Base-by-base conservation (phyloP, 2,113 vertebrate species). In the Xiphorhynchus elegans region DNA sequence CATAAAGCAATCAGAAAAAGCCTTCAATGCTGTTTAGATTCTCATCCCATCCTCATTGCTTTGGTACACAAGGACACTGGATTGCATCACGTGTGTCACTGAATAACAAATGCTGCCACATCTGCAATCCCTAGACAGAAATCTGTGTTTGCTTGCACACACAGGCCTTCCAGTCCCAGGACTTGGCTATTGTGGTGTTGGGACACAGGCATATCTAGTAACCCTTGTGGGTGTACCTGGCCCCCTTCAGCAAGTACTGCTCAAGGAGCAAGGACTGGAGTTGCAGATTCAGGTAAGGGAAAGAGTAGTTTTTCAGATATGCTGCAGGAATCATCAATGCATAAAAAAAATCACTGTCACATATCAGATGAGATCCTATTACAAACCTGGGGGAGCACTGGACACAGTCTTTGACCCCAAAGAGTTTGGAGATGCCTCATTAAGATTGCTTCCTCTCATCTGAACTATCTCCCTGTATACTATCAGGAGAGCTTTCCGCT, bases 31-130 rank as follows among this genome's bases (percentile, higher is more conserved):
- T 50, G 17, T 42, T 91, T 26, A 64, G 18, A 52, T 31, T 50
- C 77, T 87, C 40, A 40, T 33, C 14, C n/a, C 1, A 0, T 24
- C 3, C 31, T 13, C 14, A 20, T 9, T 2, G 0, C 19, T 84
- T 56, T 26, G 29, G 53, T 16, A 37, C 46, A 24, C 9, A 23
- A 37, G 37, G 9, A 17, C 37, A 40, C 15, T 29, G 29, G 50
- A 29, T 28, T 14, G 21, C n/a, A 26, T 33, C 20, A 13, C 1
- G 6, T 21, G 23, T 50, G 35, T 31, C 37, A 39, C 16, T 37
- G 31, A 60, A 55, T 40, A 50, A 33, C 25, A 33, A 70, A 50
- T 31, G 3, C 15, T 82, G 29, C 10, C 40, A 35, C 24, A 13
- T 5, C 10, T 60, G 26, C 66, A 60, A 47, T 49, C 7, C 28